phyloP scores from a whole-genome alignment of 2,888 invertebrate species.

The Scaptomyza parva region DNA sequence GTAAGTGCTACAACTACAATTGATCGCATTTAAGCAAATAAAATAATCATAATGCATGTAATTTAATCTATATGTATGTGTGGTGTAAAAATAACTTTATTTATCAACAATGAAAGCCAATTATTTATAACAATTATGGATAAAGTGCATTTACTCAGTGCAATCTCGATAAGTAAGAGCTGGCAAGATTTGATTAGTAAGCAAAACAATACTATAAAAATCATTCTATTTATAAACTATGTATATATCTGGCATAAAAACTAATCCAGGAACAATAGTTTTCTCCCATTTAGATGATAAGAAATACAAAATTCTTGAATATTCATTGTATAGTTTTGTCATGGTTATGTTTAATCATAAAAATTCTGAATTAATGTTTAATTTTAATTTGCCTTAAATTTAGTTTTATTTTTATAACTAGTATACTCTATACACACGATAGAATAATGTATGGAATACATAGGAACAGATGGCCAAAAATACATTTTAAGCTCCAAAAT shows the following conservation, averaged over 20 bases:
- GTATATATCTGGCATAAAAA: not conserved
- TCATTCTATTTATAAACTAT: not conserved
- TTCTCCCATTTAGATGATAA: not conserved
- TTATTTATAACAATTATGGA: constrained; percentile 1
- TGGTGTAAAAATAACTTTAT: constrained; percentile 33
- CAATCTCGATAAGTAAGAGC: constrained; percentile 11
- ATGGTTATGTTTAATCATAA: not conserved
- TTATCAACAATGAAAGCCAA: constrained; percentile 16
- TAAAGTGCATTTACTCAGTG: constrained; percentile 10
- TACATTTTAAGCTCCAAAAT: not conserved
- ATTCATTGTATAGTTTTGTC: not conserved
- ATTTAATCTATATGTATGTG: constrained; percentile 4
- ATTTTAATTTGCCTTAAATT: not conserved
- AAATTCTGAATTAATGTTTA: not conserved
- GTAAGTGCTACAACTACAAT: constrained; percentile 82
- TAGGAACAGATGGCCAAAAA: constrained; percentile 1
- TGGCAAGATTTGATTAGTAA: constrained; percentile 4
- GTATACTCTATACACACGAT: not conserved
- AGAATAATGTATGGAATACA: not conserved
- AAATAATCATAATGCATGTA: not conserved
- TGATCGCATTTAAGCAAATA: not conserved
- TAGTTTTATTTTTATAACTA: not conserved
- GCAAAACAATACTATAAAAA: constrained; percentile 5
- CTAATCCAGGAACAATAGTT: not conserved
- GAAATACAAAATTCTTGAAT: not conserved